phyloP scores from a whole-genome alignment of 2,113 vertebrate species.

The Parotia lawesii region DNA sequence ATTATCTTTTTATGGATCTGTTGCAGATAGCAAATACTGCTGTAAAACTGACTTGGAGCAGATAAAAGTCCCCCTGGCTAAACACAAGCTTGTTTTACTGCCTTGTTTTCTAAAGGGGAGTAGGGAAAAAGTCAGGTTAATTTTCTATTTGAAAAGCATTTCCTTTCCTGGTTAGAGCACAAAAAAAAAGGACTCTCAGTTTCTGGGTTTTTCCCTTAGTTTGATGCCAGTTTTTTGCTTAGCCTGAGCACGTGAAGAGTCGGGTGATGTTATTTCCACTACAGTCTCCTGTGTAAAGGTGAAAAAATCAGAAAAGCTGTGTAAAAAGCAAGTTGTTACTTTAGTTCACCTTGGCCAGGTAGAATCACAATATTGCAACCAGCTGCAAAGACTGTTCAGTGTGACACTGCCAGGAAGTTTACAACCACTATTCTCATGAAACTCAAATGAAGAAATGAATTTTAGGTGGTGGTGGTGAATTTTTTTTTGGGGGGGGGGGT shows the following conservation, averaged over 20 bases:
- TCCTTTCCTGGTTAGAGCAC: neutral
- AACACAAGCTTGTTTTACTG: neutral
- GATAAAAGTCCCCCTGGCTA: neutral
- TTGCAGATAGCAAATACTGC: neutral
- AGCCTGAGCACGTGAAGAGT: neutral
- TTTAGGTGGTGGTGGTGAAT: neutral
- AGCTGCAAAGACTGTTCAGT: neutral
- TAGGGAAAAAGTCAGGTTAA: neutral
- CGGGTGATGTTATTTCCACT: neutral
- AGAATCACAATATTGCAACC: fast-evolving
- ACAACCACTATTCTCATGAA: neutral
- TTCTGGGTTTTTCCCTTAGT: neutral
- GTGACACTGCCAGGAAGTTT: neutral
- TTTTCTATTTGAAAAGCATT: neutral
- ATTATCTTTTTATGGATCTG: neutral
- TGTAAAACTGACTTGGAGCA: neutral
- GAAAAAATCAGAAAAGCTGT: neutral
- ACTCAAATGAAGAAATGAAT: neutral
- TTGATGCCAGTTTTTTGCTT: neutral
- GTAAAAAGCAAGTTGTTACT: neutral
- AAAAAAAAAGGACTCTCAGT: neutral
- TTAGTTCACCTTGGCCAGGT: neutral
- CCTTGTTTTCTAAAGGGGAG: neutral
- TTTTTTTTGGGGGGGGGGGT: neutral
- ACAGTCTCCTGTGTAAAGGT: neutral